These are phyloP conservation scores for Phrynocephalus guinanensis DNA, from an alignment of 2,797 vertebrate species.

Conservation along the genomic window DNA sequence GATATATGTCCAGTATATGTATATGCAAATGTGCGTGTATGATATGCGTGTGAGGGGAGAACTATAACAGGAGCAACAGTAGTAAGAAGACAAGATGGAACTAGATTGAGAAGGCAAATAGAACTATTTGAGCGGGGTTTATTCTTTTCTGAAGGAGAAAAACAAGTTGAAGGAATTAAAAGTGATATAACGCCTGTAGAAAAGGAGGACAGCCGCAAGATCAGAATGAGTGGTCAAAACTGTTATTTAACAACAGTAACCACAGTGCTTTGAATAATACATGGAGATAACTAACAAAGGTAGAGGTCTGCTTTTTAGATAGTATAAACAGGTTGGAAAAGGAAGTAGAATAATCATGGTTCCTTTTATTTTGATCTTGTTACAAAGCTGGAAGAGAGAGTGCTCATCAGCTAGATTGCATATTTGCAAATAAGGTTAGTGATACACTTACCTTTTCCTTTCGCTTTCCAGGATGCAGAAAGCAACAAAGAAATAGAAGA, in stretches of 20 bases:
- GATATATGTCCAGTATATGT: too few species aligned
- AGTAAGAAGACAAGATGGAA: too few species aligned
- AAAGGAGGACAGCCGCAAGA: too few species aligned
- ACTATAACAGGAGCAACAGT: too few species aligned
- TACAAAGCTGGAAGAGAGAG: background rate
- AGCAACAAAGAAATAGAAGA: slow-evolving; percentile 74
- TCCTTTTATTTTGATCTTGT: rapidly evolving
- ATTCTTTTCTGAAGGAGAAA: too few species aligned
- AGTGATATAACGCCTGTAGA: background rate
- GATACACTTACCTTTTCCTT: background rate
- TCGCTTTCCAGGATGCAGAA: slow-evolving; percentile 71
- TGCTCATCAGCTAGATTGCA: background rate
- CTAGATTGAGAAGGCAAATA: too few species aligned
- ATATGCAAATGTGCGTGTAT: too few species aligned
- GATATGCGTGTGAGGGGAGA: too few species aligned
- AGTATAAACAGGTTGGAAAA: background rate
- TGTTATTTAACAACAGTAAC: background rate
- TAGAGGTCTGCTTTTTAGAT: background rate
- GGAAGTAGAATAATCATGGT: background rate
- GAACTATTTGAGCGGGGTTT: too few species aligned
- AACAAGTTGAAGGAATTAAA: too few species aligned
- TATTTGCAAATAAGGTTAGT: rapidly evolving
- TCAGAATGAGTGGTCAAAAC: too few species aligned
- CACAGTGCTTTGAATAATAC: background rate
- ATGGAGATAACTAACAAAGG: background rate